These are phyloP conservation scores for human DNA, from an alignment of 2,113 vertebrate genomes.

Conservation along the genomic window GRCh38 chr2:116153001-116153500, in stretches of 20 bases:
- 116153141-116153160: neutral
- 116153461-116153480: neutral
- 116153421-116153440: neutral
- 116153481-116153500: neutral
- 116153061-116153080: neutral
- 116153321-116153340: neutral
- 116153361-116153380: neutral
- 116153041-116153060: neutral
- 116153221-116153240: neutral
- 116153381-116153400: neutral
- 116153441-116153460: neutral
- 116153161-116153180: neutral
- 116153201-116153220: neutral
- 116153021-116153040: neutral
- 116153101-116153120: neutral
- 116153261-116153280: neutral
- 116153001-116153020: neutral
- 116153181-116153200: neutral
- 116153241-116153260: no score
- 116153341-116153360: neutral
- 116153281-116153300: neutral
- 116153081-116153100: neutral
- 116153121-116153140: neutral
- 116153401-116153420: neutral
- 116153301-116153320: neutral